Evolutionary conservation across 2,113 vertebrate genomes (phyloP), one percentile per base, ranked within the genome.

Genomic region (Phalacrocorax brasilianus): DNA sequence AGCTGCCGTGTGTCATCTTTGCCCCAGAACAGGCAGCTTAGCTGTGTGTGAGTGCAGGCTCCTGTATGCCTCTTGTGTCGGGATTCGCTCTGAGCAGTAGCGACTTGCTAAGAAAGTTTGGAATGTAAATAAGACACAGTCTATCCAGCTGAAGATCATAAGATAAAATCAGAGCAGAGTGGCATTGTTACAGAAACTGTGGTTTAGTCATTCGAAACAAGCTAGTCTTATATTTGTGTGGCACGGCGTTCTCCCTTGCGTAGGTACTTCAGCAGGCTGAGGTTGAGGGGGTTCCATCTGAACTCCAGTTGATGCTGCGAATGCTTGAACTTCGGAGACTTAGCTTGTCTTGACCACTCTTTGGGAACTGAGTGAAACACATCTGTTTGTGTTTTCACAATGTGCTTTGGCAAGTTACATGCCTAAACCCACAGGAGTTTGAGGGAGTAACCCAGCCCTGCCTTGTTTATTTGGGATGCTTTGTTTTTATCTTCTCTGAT

Each of bases 391-490:
- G 45, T 88, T 94, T 94, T 78, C 73, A 74, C 71, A 89, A 56
- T 4, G 24, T 71, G 83, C 47, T 79, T 93, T 96, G 65, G 38
- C 80, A 87, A 91, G 30, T 84, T 89, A 47, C 6, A 16, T 49
- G 78, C 45, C 66, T 79, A 55, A 91, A 63, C 72, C 72, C 84
- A 71, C 63, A 63, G 26, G 26, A 95, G 61, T 87, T 13, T 92
- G 52, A 92, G 73, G 72, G 68, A 84, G 76, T 81, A 92, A 87
- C 86, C 65, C 33, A 81, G 22, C 76, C 61, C 52, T 93, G 47
- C 74, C 83, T 92, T 95, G 45, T 84, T 95, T 93, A 71, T 84
- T 95, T 95, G 93, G 23, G 73, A 81, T 89, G 73, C 92, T 93
- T 93, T 92, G 91, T 74, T 93, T 89, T 77, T 70, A 59, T 93